phyloP scores from a whole-genome alignment of 2,797 vertebrate species.

The Schizopygopsis malacanthus region DNA sequence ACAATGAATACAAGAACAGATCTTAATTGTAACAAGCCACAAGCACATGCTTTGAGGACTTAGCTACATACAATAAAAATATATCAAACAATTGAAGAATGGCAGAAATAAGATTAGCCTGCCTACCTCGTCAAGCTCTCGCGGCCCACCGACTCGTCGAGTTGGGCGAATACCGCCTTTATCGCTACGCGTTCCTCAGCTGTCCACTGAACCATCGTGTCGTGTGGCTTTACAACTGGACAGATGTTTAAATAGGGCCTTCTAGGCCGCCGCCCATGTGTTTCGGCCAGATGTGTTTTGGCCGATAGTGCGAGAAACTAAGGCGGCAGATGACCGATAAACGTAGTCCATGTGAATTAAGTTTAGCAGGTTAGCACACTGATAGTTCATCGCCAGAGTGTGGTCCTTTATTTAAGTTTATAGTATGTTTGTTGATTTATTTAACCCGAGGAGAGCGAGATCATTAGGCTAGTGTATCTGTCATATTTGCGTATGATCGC shows the following conservation, averaged over 20 bases:
- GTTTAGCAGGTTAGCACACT: background rate
- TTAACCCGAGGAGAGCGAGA: background rate
- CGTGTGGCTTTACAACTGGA: slow-evolving; percentile 16
- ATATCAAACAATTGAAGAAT: background rate
- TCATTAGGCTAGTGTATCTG: background rate
- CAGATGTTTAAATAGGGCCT: background rate
- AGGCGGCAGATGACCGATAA: background rate
- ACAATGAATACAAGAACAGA: background rate
- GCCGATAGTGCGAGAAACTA: background rate
- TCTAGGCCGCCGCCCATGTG: background rate
- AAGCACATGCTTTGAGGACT: background rate
- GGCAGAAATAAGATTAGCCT: background rate
- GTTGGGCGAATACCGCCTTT: slow-evolving; percentile 61
- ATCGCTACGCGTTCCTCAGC: slow-evolving; percentile 72
- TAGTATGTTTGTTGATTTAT: background rate
- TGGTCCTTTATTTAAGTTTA: background rate
- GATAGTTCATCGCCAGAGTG: background rate
- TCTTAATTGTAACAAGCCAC: background rate
- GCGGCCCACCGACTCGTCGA: slow-evolving; percentile 71
- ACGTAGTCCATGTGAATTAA: background rate
- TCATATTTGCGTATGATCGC: background rate
- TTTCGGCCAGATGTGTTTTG: slow-evolving; percentile 3
- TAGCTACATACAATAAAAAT: background rate
- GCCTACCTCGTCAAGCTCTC: slow-evolving; percentile 72
- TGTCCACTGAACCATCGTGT: slow-evolving; percentile 77